These are phyloP conservation scores for Rhinella marina DNA, from an alignment of 2,797 vertebrate genomes.

Conservation along the genomic window DNA sequence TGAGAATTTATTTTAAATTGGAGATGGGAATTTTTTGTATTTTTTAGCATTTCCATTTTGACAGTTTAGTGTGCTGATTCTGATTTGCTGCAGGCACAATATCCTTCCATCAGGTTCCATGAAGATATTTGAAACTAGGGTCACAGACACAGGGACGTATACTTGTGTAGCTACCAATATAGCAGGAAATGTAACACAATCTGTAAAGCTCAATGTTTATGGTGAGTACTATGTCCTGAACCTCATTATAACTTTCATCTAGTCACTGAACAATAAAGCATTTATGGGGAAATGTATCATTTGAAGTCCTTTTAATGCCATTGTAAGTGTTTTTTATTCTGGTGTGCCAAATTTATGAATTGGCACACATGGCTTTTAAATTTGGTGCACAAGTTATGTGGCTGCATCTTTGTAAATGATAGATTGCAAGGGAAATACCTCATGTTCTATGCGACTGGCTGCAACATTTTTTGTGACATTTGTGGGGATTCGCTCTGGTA, in stretches of 20 bases:
- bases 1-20: background rate
- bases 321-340: no score
- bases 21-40: background rate
- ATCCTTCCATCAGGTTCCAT: slow-evolving; percentile 91
- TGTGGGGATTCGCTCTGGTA: no score
- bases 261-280: background rate
- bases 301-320: no score
- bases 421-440: no score
- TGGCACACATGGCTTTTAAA: no score
- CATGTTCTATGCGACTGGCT: no score
- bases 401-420: no score
- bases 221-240: slow-evolving; percentile 76
- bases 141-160: slow-evolving; percentile 89
- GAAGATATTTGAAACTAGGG: slow-evolving; percentile 85
- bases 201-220: slow-evolving; percentile 82
- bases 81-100: slow-evolving; percentile 80
- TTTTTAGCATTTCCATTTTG: background rate
- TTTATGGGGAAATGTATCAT: background rate
- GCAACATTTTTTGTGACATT: no score
- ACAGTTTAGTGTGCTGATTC: background rate
- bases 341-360: no score
- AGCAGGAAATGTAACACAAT: slow-evolving; percentile 90
- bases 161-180: slow-evolving; percentile 94
- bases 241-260: background rate
- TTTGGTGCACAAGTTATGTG: no score